phyloP scores from a whole-genome alignment of 1,140 invertebrate species.

The Hylaeus anthracinus region DNA sequence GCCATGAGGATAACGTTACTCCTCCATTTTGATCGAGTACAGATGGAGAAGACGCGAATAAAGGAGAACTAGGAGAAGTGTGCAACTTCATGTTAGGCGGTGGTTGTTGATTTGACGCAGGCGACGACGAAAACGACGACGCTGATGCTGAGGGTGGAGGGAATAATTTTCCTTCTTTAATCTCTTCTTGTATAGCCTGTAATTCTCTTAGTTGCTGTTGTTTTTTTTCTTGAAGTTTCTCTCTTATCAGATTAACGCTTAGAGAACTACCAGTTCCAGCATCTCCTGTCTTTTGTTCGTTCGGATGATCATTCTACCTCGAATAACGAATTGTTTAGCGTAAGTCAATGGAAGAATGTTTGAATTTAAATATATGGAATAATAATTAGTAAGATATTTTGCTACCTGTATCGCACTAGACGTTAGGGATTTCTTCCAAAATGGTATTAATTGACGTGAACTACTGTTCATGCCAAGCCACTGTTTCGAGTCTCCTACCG shows the following conservation, averaged over 20 bases:
- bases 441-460: constrained; percentile 83
- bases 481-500: constrained; percentile 70
- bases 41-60: constrained; percentile 66
- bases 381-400: constrained; percentile 9
- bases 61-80: constrained; percentile 76
- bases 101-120: constrained; percentile 79
- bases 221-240: constrained; percentile 93
- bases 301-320: constrained; percentile 82
- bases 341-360: constrained; percentile 3
- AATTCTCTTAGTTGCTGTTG: constrained; percentile 92
- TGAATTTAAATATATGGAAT: neutral
- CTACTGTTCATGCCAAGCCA: constrained; percentile 70
- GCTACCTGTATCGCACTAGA: constrained; percentile 75
- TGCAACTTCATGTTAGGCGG: constrained; percentile 81
- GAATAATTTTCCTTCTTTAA: constrained; percentile 90
- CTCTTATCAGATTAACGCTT: constrained; percentile 89
- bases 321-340: constrained; percentile 36
- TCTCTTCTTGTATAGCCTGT: constrained; percentile 91
- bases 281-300: constrained; percentile 82
- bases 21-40: constrained; percentile 68
- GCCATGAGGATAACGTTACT: constrained; percentile 70
- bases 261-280: constrained; percentile 86
- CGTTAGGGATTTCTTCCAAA: constrained; percentile 90
- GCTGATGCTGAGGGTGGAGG: constrained; percentile 79
- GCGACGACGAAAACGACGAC: constrained; percentile 72